A percentile compares a stretch with the other conserved stretches of the same genome.
These are phyloP conservation scores for Tenthredo notha DNA, from an alignment of 2,888 invertebrate genomes.

Conservation along the genomic window DNA sequence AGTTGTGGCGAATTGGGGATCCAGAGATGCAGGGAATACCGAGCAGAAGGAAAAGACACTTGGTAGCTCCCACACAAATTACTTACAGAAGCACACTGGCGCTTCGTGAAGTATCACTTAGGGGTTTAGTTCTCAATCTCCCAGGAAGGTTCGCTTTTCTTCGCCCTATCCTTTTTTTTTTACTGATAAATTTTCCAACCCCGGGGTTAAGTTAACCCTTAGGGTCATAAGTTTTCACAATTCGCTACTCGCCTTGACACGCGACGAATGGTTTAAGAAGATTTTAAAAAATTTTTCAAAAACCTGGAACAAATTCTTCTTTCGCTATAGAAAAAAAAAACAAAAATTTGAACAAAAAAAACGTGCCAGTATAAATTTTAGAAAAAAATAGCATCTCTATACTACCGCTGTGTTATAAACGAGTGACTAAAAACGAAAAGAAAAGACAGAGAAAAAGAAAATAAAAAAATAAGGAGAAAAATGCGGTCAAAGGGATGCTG, in stretches of 20 bases:
- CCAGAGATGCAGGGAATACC: slow-evolving; percentile 32
- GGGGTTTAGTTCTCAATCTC: slow-evolving; percentile 70
- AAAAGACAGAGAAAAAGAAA: background rate
- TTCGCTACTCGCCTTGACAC: background rate
- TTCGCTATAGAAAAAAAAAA: no score
- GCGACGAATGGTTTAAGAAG: background rate
- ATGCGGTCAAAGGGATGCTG: slow-evolving; percentile 50
- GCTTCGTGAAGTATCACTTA: slow-evolving; percentile 70
- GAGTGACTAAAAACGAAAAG: slow-evolving; percentile 49
- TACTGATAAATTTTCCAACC: slow-evolving; percentile 67
- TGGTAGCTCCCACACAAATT: slow-evolving; percentile 72
- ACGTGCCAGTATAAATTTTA: background rate
- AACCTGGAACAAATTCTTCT: background rate
- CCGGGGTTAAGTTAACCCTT: slow-evolving; percentile 64
- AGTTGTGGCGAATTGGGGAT: slow-evolving; percentile 33
- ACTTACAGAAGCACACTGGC: slow-evolving; percentile 63
- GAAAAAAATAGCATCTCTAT: background rate
- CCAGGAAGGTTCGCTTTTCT: slow-evolving; percentile 37
- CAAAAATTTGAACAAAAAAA: background rate
- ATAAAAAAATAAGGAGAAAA: slow-evolving; percentile 8
- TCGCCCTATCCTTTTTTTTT: slow-evolving; percentile 32
- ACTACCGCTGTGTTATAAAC: background rate
- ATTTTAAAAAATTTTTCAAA: background rate
- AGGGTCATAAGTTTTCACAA: slow-evolving; percentile 61
- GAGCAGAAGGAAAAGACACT: slow-evolving; percentile 64